Evolutionary conservation across 2,888 invertebrate species (phyloP).

Genomic region (Tridacna crocea): DNA sequence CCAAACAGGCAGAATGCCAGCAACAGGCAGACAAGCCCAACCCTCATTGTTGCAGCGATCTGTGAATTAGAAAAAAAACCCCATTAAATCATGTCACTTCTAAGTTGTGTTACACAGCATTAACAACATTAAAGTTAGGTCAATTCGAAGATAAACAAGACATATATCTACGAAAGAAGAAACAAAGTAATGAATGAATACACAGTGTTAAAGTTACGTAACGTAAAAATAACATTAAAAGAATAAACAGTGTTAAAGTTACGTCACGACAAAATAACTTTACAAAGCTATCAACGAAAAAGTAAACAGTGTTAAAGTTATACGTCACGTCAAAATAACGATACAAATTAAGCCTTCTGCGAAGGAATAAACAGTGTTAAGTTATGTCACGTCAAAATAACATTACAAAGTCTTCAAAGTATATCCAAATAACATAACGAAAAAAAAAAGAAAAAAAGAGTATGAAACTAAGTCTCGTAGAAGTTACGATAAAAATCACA

Average conservation of each 20-base stretch:
- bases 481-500: too few species aligned
- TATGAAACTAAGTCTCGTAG: too few species aligned
- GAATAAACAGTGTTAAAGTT: neutral
- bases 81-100: neutral
- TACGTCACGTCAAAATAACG: neutral
- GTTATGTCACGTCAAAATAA: neutral
- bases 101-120: neutral
- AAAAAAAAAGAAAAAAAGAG: too few species aligned
- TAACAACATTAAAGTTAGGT: neutral
- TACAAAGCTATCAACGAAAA: neutral
- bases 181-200: too few species aligned
- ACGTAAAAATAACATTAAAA: neutral
- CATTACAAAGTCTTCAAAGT: too few species aligned
- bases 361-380: neutral
- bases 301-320: neutral
- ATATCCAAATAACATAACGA: too few species aligned
- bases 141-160: too few species aligned
- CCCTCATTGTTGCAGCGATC: slow-evolving; percentile 12
- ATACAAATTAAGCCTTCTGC: neutral
- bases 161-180: too few species aligned
- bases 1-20: slow-evolving; percentile 3
- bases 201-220: neutral
- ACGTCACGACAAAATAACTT: neutral
- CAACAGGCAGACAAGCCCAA: neutral
- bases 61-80: neutral